Conservation (phyloP, 2,888 invertebrate species). For the Mimachlamys varia region DNA sequence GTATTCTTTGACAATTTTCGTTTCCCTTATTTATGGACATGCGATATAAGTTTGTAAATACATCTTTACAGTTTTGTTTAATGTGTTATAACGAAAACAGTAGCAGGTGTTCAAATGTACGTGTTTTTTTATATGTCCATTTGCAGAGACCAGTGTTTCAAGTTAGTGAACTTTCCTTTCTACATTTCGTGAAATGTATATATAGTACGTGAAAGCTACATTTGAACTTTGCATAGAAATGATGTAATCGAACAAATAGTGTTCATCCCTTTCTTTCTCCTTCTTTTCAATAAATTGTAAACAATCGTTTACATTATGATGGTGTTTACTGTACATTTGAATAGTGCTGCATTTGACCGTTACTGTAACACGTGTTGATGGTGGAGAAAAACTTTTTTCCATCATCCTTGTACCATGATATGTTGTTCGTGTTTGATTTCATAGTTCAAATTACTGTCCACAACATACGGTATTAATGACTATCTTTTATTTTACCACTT, state of each 20-base stretch:
- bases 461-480: background rate
- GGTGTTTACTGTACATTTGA: background rate
- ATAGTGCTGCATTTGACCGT: background rate
- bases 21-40: background rate
- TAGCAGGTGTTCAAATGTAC: background rate
- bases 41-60: background rate
- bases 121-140: background rate
- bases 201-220: too few relatives aligned
- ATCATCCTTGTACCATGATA: too few relatives aligned
- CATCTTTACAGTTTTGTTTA: background rate
- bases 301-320: background rate
- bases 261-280: too few relatives aligned
- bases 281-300: too few relatives aligned
- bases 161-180: background rate
- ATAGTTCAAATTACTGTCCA: background rate
- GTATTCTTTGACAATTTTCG: background rate
- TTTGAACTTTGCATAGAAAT: too few relatives aligned
- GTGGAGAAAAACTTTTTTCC: background rate
- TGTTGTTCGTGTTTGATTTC: too few relatives aligned
- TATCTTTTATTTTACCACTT: too few relatives aligned
- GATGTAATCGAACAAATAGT: too few relatives aligned
- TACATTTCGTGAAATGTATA: too few relatives aligned
- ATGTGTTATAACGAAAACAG: background rate
- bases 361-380: background rate
- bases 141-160: too few relatives aligned